These are phyloP conservation scores for Vannuccia rotundouncinata DNA, from an alignment of 2,888 invertebrate genomes.

Conservation along the genomic window DNA sequence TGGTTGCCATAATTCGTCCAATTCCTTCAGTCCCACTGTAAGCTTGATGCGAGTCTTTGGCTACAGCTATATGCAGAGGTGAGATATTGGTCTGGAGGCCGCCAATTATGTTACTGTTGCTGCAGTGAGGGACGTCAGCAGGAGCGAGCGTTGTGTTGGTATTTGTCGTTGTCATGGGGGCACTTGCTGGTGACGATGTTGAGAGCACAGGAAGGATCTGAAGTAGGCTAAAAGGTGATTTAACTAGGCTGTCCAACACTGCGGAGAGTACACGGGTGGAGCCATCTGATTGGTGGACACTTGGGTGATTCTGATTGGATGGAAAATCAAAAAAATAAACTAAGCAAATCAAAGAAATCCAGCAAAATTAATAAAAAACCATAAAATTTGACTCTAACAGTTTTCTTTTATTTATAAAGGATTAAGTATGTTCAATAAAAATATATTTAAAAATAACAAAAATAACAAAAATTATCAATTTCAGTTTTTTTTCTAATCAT, in stretches of 20 bases:
- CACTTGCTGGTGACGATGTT: not conserved
- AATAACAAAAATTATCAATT: too few relatives aligned
- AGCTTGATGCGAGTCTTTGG: not conserved
- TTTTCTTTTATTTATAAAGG: too few relatives aligned
- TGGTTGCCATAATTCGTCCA: not conserved
- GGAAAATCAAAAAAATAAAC: not conserved
- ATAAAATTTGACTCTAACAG: too few relatives aligned
- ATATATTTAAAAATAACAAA: too few relatives aligned
- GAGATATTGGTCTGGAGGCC: not conserved
- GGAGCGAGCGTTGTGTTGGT: too few relatives aligned
- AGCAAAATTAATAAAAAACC: too few relatives aligned
- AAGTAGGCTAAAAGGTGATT: not conserved
- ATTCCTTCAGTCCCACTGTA: not conserved
- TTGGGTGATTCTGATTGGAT: constrained; percentile 42
- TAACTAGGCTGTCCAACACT: constrained; percentile 1
- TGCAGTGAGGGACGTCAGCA: not conserved
- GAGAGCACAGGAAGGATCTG: not conserved
- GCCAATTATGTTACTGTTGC: not conserved
- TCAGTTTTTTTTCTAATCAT: too few relatives aligned
- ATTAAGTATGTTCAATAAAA: too few relatives aligned
- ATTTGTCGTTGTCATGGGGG: not conserved
- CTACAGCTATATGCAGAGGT: not conserved
- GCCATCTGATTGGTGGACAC: constrained; percentile 7
- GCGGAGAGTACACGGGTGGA: not conserved
- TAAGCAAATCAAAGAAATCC: too few relatives aligned